A percentile compares a stretch with the other conserved stretches of the same genome.
phyloP scores from a whole-genome alignment of 1,140 invertebrate species.

The Papilio glaucus region DNA sequence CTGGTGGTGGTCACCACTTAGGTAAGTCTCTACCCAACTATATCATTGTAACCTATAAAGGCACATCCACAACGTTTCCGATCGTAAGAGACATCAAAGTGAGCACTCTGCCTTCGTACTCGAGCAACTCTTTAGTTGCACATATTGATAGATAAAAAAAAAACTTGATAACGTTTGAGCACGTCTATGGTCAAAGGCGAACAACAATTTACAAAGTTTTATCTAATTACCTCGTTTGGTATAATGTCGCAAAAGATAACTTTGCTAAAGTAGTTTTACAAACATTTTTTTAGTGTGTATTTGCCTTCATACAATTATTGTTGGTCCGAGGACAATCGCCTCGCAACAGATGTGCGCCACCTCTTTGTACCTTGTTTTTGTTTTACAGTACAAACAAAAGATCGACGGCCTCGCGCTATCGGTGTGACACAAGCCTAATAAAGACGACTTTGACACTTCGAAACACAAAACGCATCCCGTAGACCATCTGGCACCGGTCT shows the following conservation, averaged over 20 bases:
- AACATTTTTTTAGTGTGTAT: not conserved
- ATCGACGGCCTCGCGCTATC: slow-evolving; percentile 55
- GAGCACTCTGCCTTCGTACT: too few species aligned
- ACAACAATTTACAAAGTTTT: not conserved
- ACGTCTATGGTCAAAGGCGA: not conserved
- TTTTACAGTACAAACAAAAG: slow-evolving; percentile 58
- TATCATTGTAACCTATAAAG: too few species aligned
- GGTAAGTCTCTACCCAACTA: too few species aligned
- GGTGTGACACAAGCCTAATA: slow-evolving; percentile 53
- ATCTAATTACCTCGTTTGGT: not conserved
- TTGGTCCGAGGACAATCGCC: not conserved
- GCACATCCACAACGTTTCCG: too few species aligned
- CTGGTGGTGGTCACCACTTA: too few species aligned
- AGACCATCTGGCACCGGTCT: slow-evolving; percentile 66
- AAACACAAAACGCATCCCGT: slow-evolving; percentile 55
- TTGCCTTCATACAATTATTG: slow-evolving; percentile 7
- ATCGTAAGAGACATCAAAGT: too few species aligned
- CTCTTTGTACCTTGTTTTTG: slow-evolving; percentile 39
- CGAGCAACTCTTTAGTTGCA: too few species aligned
- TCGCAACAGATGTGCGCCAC: slow-evolving; percentile 4
- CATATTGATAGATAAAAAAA: too few species aligned
- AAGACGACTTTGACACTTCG: slow-evolving; percentile 61
- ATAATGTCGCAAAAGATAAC: not conserved
- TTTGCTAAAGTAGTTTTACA: not conserved
- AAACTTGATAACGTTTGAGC: too few species aligned